Evolutionary conservation across 2,797 vertebrate genomes (phyloP), one percentile per base, ranked within the genome.

Genomic region (Chiloscyllium punctatum): DNA sequence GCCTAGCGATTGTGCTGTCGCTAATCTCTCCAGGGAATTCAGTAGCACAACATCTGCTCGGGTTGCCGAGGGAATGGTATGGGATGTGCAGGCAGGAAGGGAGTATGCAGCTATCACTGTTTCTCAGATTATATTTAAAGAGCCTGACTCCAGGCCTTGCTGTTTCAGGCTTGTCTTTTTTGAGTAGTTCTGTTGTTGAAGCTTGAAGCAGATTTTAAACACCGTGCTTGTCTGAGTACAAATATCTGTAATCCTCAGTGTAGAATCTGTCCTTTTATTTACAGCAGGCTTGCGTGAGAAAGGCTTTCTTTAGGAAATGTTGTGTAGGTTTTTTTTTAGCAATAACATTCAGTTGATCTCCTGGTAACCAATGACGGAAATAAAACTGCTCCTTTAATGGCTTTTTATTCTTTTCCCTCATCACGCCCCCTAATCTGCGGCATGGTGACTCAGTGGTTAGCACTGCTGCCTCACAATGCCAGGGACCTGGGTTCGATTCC

Each of bases 21-120:
- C 25, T 68, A 23, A 68, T 92, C 90, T 23, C 57, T 68, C n/a
- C 23, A n/a, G 90, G 62, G 90, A 92, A 33, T 66, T 62, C 13
- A 66, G 57, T 21, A 6, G 57, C 62, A 23, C 6, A 92, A 23
- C 90, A 92, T 92, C 90, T 92, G 90, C 90, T 68, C 18, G 21
- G 62, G 90, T 92, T 92, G 90, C 90, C 62, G 37, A 37, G 90
- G 62, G 30, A n/a, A 92, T 68, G 90, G 90, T 0, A 92, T 68
- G 90, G 90, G 90, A 92, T 68, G 90, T 68, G 62, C 18, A n/a
- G 62, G 90, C 62, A 68, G 27, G 90, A 69, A 69, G 30, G 57
- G 86, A 57, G 51, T 57, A 27, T 42, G 16, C 18, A 18, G 79
- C n/a, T n/a, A 87, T 53, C 13, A 8, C 86, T 87, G 48, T 30